phyloP scores from a whole-genome alignment of 2,888 invertebrate genomes.

The Gymnocheta viridis region DNA sequence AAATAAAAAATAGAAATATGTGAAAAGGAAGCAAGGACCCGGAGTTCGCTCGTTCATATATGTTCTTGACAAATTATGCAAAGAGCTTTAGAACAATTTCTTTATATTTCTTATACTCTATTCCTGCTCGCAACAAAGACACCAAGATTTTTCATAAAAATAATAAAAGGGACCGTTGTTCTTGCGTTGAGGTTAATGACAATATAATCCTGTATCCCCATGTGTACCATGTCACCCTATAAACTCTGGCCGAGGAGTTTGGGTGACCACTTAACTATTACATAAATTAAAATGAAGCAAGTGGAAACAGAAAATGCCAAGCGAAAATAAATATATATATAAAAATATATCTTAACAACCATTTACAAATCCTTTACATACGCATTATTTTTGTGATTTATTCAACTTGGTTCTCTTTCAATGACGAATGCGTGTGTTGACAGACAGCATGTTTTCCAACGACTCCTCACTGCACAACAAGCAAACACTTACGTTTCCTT shows the following conservation, averaged over 20 bases:
- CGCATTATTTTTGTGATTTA: constrained; percentile 45
- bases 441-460: neutral
- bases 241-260: constrained; percentile 30
- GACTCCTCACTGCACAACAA: neutral
- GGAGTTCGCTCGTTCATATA: neutral
- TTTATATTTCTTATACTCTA: neutral
- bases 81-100: constrained; percentile 42
- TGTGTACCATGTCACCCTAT: neutral
- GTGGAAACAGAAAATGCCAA: neutral
- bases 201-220: constrained; percentile 51
- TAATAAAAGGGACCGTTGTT: constrained; percentile 41
- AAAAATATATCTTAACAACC: constrained; percentile 37
- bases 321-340: neutral
- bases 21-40: constrained; percentile 7
- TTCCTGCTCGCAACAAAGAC: constrained; percentile 14
- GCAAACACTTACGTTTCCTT: constrained; percentile 7
- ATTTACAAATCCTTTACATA: constrained; percentile 39
- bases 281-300: constrained; percentile 59
- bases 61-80: constrained; percentile 61
- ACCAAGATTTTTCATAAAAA: constrained; percentile 9
- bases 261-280: constrained; percentile 67
- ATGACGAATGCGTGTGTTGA: constrained; percentile 30
- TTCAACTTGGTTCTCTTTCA: constrained; percentile 13
- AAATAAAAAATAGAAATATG: neutral
- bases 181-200: constrained; percentile 65